Conservation (phyloP, 2,888 invertebrate genomes). For the Lepidocyrtinus sp. region DNA sequence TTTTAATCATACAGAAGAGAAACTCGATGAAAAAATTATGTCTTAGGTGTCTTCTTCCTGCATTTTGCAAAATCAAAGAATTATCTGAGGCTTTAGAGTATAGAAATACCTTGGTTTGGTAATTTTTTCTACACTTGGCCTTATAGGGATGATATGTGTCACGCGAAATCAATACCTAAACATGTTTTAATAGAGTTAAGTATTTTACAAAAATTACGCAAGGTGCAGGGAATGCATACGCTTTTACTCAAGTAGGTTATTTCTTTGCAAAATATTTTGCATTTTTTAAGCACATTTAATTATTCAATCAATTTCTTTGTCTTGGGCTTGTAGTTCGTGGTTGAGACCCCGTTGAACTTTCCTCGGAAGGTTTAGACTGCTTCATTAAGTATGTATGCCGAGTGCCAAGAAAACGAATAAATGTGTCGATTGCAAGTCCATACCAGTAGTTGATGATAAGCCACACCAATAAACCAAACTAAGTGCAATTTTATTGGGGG, state of each 20-base stretch:
- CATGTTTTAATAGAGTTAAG: no score
- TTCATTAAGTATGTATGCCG: neutral
- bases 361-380: neutral
- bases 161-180: slow-evolving; percentile 13
- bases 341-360: neutral
- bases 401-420: slow-evolving; percentile 1
- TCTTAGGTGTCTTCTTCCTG: slow-evolving; percentile 25
- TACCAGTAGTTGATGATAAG: slow-evolving; percentile 7
- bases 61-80: slow-evolving; percentile 9
- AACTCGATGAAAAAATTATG: neutral
- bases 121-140: no score
- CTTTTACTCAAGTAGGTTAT: no score
- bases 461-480: neutral
- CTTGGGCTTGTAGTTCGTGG: neutral
- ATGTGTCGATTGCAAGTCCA: neutral
- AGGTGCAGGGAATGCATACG: no score
- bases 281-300: no score
- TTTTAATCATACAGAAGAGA: slow-evolving; percentile 17
- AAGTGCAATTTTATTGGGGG: neutral
- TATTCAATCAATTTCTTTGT: slow-evolving; percentile 10
- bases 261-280: no score
- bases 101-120: neutral
- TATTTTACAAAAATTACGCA: no score
- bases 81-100: neutral
- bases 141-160: neutral